Base-by-base conservation (phyloP, 2,888 invertebrate genomes). In the Morpho achilles region DNA sequence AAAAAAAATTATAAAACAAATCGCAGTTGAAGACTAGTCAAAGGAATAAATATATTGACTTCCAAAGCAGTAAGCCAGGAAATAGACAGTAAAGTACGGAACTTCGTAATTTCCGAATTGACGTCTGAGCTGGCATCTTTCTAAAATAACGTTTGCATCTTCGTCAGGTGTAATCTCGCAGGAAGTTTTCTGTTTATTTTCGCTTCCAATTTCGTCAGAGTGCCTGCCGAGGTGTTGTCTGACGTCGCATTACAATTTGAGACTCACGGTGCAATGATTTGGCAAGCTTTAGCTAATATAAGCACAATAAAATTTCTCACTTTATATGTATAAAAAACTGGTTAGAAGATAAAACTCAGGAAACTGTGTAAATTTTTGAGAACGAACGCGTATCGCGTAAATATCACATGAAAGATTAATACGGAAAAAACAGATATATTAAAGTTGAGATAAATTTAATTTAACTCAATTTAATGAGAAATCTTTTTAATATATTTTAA, bases 151-250 rank as follows among this genome's bases (percentile, higher is more conserved):
- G 79, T 84, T 84, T 82, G 82, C 80, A 79, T 82, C 77, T 73
- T 78, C 67, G 76, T 80, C 79, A 79, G 78, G 80, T 83, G 82
- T 86, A 85, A 87, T 87, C 86, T 82, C 75, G 76, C 80, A 75
- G 71, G 79, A 82, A 86, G 80, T 87, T 87, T 86, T 77, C 80
- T 85, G 87, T 88, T 87, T 89, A 87, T 88, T 87, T 87, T 88
- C 86, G 75, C 82, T 84, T 86, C 83, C 87, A 87, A 88, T 88
- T 88, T 87, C 73, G 71, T 68, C 76, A 75, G 84, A 88, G 89
- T 87, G 85, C 82, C 82, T 82, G 82, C 85, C 82, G 79, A 84
- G 83, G 87, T 85, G 86, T 82, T 86, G 84, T 87, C 85, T 86
- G 84, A 81, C 75, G 85, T 79, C 59, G 66, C 62, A 63, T 64